phyloP scores from a whole-genome alignment of 2,113 vertebrate species.

The Rhinogobius similis region DNA sequence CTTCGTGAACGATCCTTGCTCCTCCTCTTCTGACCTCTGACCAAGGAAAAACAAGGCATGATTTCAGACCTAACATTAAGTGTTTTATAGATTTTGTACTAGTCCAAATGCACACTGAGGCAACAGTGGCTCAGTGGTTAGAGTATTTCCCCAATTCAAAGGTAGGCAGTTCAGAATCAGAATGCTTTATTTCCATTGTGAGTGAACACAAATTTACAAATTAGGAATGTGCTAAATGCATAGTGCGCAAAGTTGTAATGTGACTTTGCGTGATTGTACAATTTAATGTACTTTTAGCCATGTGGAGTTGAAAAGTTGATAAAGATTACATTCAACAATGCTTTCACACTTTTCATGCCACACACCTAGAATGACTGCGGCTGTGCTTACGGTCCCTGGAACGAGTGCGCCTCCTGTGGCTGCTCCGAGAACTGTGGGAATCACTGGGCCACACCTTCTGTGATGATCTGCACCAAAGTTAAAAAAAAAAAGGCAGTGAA shows the following conservation, averaged over 20 bases:
- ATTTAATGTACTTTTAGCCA: no score
- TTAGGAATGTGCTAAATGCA: no score
- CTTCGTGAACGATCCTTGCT: slow-evolving; percentile 86
- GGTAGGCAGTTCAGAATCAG: no score
- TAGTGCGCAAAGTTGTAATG: no score
- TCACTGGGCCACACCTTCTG: slow-evolving; percentile 80
- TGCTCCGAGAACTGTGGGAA: slow-evolving; percentile 79
- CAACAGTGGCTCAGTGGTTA: no score
- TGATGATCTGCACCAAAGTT: slow-evolving; percentile 79
- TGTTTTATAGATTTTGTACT: no score
- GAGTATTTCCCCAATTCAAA: no score
- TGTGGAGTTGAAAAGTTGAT: neutral
- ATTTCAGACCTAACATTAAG: neutral
- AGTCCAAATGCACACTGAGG: no score
- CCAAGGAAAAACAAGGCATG: neutral
- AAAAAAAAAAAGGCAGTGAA: neutral
- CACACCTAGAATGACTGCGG: slow-evolving; percentile 84
- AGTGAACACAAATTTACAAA: no score
- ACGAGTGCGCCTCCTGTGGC: slow-evolving; percentile 84
- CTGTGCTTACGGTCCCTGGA: slow-evolving; percentile 85
- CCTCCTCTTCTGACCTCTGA: slow-evolving; percentile 84
- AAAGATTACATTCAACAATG: neutral
- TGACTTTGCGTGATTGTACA: no score
- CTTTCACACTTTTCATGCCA: neutral
- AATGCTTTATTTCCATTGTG: no score